Conservation (phyloP, 1,140 invertebrate species). For the Hypsibius dujardini region DNA sequence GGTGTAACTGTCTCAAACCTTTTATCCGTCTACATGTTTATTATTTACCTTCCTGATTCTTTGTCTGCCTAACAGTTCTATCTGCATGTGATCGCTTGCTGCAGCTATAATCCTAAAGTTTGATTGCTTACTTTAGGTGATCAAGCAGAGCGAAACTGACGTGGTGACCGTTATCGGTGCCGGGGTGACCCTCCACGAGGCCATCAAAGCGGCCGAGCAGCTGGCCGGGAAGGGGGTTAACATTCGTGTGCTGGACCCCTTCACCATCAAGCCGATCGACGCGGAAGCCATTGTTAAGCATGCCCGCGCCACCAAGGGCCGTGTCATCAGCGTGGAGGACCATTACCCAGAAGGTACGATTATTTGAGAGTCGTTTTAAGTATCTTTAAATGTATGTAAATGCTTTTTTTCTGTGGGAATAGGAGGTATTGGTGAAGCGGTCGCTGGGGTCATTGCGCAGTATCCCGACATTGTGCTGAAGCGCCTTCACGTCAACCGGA, state of each 20-base stretch:
- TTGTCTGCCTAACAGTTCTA: too few relatives aligned
- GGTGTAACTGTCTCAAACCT: too few relatives aligned
- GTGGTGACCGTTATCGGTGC: slow-evolving; percentile 66
- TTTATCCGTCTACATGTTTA: too few relatives aligned
- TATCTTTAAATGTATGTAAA: background rate
- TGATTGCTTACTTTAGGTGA: slow-evolving; percentile 36
- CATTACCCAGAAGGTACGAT: slow-evolving; percentile 72
- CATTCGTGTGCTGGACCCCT: slow-evolving; percentile 70
- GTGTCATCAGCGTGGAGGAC: slow-evolving; percentile 82
- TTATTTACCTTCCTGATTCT: too few relatives aligned
- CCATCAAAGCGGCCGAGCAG: slow-evolving; percentile 59
- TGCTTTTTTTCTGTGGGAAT: slow-evolving; percentile 9
- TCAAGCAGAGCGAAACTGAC: slow-evolving; percentile 54
- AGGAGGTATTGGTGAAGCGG: slow-evolving; percentile 79
- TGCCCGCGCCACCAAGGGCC: slow-evolving; percentile 58
- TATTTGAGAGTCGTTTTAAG: background rate
- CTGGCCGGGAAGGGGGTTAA: slow-evolving; percentile 47
- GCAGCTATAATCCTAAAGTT: slow-evolving; percentile 9
- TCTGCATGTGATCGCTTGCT: background rate
- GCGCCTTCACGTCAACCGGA: slow-evolving; percentile 58
- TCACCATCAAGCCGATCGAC: slow-evolving; percentile 91
- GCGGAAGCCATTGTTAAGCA: slow-evolving; percentile 51
- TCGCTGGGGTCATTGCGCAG: slow-evolving; percentile 55
- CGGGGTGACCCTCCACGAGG: slow-evolving; percentile 80
- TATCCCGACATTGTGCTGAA: slow-evolving; percentile 55